Evolutionary conservation across 1,140 invertebrate species (phyloP), one percentile per base, ranked within the genome.

Genomic region (Drosophila kikkawai): DNA sequence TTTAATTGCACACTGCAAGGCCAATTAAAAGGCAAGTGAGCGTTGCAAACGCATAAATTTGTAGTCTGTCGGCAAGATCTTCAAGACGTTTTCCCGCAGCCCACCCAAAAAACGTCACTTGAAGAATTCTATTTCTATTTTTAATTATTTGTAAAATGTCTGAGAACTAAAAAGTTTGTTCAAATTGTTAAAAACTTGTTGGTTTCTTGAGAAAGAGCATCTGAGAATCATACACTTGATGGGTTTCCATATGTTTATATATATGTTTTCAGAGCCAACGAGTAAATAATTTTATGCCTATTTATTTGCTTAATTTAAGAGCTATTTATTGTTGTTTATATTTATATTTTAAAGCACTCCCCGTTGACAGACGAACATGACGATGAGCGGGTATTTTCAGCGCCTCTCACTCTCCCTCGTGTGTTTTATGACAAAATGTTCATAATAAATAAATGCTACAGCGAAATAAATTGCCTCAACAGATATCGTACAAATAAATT

Each of bases 361-460:
- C 45, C 48, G 60, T 44, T 79, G 83, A 87, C 70, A 57, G 74
- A 36, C 36, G 39, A 81, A 81, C 82, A 88, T 77, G 84, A 87
- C 53, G 84, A 83, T 45, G 84, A 83, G 60, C 48, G 50, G 37
- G 68, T 75, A 79, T 68, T 57, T 76, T 82, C 67, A 29, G 32
- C 55, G 45, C 26, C 3, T 34, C 44, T 17, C 61, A 19, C 29
- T 42, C 61, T 36, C 32, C 19, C 37, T 34, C 50, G 29, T 70
- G 58, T 88, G 80, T 68, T 87, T 87, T 88, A 88, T 87, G 83
- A 84, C 84, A 77, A 87, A 87, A 88, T 83, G 83, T 82, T 78
- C 79, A 73, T 60, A 82, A 86, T 86, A 86, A 86, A 86, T 86
- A 82, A 85, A 75, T 75, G 68, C 53, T 60, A 71, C 65, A 87